Evolutionary conservation across 2,888 invertebrate species (phyloP), one percentile per base, ranked within the genome.

Genomic region (Cryptus viduatorius): DNA sequence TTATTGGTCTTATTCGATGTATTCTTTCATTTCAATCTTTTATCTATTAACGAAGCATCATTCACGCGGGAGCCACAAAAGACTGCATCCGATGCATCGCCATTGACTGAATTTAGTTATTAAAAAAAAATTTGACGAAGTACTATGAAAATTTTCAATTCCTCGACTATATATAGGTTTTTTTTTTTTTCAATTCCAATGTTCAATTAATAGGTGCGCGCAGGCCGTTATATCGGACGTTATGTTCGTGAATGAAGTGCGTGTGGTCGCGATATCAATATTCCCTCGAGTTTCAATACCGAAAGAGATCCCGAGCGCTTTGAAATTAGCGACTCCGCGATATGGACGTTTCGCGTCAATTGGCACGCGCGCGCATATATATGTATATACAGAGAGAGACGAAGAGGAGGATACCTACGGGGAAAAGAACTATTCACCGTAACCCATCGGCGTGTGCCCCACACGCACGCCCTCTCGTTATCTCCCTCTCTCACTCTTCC

Each of bases 241-340:
- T 53, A 29, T 14, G 31, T 46, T 77, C 53, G 64, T 67, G 77
- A 68, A 78, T 8, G 42, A 46, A 50, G 71, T 48, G 68, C n/a
- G 67, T 50, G 56, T 48, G 8, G 71, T 31, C n/a, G 77, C 46
- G 69, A 56, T 85, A 83, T 81, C 44, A 79, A 83, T 76, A 80
- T 83, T 83, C 78, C 81, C 85, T 14, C 64, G 83, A 79, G 78
- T 65, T 61, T 80, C 53, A 61, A 65, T 64, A 56, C 8, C 77
- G 73, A 76, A 79, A 65, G 67, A 19, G 72, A 37, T 37, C 37
- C 31, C 56, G 72, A 64, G 61, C 68, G 84, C 82, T 82, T 84
- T 84, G 84, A 82, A 82, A 84, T 84, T 84, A 84, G 84, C 82
- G 82, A 76, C 48, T 67, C 42, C 56, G 73, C 46, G 84, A 82